Evolutionary conservation across 2,888 invertebrate genomes (phyloP).

Genomic region (Pachliopta kotzebuea): DNA sequence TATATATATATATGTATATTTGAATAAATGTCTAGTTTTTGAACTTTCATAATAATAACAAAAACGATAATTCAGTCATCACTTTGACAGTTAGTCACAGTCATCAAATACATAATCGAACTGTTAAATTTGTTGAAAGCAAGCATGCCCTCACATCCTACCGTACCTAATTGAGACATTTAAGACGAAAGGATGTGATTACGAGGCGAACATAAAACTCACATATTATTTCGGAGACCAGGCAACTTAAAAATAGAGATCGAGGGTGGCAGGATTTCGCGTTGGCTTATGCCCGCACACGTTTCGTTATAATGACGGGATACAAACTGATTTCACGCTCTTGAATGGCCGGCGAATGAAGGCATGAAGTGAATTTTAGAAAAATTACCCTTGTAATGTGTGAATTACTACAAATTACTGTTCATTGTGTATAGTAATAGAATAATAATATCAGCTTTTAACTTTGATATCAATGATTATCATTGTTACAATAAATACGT

Average conservation of each 20-base stretch:
- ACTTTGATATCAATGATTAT: no score
- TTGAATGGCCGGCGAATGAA: constrained; percentile 32
- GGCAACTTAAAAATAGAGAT: constrained; percentile 65
- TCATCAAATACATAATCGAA: constrained; percentile 51
- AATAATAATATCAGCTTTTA: no score
- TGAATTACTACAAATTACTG: constrained; percentile 8
- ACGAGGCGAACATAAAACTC: constrained; percentile 70
- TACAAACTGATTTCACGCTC: constrained; percentile 35
- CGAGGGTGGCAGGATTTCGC: constrained; percentile 40
- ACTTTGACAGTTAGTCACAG: constrained; percentile 41
- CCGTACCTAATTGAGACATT: constrained; percentile 78
- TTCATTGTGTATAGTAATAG: no score
- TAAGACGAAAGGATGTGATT: constrained; percentile 77
- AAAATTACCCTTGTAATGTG: constrained; percentile 29
- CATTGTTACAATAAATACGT: no score
- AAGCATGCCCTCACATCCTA: constrained; percentile 69
- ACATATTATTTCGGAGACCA: constrained; percentile 57
- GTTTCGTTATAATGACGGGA: constrained; percentile 35
- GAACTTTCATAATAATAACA: neutral
- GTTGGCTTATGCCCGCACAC: constrained; percentile 42
- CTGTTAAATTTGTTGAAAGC: constrained; percentile 59
- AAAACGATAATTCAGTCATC: constrained; percentile 53
- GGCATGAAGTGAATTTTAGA: constrained; percentile 46
- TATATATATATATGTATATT: no score
- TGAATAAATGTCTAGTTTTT: no score